Percentiles rank a stretch among this genome's conserved stretches.
Conservation (phyloP, 2,113 vertebrate genomes). For the Thalassoma bifasciatum region DNA sequence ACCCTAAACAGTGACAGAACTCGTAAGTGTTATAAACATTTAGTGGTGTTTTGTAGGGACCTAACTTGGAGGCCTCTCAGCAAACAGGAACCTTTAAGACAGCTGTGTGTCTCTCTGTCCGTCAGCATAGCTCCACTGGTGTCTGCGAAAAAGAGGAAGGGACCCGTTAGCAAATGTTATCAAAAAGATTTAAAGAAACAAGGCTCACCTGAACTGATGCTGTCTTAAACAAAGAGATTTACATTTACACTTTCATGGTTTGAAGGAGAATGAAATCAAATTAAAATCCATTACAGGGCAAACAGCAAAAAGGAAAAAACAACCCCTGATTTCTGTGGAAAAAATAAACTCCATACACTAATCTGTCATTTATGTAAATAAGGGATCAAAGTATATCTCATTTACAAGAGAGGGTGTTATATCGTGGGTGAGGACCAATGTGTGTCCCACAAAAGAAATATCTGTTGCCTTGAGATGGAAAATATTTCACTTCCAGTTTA, state of each 20-base stretch:
- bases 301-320: not conserved
- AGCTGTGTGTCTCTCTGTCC: constrained; percentile 47
- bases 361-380: constrained; percentile 34
- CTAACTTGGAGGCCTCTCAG: constrained; percentile 57
- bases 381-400: constrained; percentile 44
- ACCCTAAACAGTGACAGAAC: constrained; percentile 48
- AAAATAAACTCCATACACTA: constrained; percentile 19
- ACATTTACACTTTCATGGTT: constrained; percentile 8
- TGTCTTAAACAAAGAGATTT: constrained; percentile 11
- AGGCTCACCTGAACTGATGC: not conserved
- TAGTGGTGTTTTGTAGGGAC: constrained; percentile 69
- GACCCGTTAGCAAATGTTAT: constrained; percentile 39
- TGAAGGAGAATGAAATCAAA: not conserved
- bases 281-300: constrained; percentile 9
- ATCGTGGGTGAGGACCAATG: constrained; percentile 34
- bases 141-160: constrained; percentile 71
- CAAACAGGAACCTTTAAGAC: constrained; percentile 43
- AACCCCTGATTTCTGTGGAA: not conserved
- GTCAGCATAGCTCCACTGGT: constrained; percentile 56
- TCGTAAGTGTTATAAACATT: constrained; percentile 33
- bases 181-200: not conserved
- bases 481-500: constrained; percentile 22
- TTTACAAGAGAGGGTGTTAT: constrained; percentile 8
- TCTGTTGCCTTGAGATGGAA: constrained; percentile 7
- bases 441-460: constrained; percentile 38